Percentiles rank a stretch among this genome's conserved stretches.
Conservation (phyloP, 37 sponge, comb jelly and placozoan species). For the Hormiphora californensis region DNA sequence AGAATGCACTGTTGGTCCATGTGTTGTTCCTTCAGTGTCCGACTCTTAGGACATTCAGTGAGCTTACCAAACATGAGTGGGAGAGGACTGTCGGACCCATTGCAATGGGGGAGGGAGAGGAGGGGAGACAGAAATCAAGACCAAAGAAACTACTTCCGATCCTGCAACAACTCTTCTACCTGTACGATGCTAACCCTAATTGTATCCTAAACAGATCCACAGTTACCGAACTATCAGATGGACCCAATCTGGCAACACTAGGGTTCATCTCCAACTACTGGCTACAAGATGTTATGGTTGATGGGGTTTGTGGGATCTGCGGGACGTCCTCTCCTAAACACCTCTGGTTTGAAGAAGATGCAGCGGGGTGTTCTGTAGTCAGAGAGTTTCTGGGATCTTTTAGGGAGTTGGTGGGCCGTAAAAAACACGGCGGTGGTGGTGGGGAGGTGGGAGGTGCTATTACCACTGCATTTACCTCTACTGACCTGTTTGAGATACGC, state of each 20-base stretch:
- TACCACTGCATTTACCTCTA: not conserved
- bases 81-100: not conserved
- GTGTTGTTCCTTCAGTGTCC: constrained; percentile 5
- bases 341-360: constrained; percentile 34
- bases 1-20: not conserved
- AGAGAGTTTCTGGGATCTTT: not conserved
- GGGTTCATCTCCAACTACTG: constrained; percentile 37
- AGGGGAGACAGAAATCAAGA: too few species aligned
- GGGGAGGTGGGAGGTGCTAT: constrained; percentile 1
- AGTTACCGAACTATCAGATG: constrained; percentile 3
- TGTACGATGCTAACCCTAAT: not conserved
- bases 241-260: not conserved
- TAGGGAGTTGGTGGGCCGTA: constrained; percentile 13
- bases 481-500: constrained; percentile 38
- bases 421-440: too few species aligned
- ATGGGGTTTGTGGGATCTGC: not conserved
- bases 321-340: not conserved
- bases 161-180: not conserved
- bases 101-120: not conserved
- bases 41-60: not conserved
- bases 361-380: not conserved
- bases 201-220: not conserved
- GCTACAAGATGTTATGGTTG: not conserved
- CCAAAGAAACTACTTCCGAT: constrained; percentile 2
- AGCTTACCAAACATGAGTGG: constrained; percentile 23